These are phyloP conservation scores for Rhopilema esculentum DNA, from an alignment of 30 jellyfish, hydroid and myxozoan species.

Conservation along the genomic window DNA sequence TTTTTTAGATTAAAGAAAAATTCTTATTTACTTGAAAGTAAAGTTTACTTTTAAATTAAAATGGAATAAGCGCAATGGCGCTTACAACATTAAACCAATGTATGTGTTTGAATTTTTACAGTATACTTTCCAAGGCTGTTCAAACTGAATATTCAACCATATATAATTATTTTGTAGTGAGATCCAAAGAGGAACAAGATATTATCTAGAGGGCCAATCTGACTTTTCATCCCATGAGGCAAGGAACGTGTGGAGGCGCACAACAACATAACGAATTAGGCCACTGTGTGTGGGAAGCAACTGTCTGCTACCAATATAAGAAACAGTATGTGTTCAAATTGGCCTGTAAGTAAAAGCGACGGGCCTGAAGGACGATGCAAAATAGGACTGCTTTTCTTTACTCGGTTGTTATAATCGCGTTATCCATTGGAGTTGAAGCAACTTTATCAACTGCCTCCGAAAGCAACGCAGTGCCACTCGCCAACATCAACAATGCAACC, in stretches of 20 bases:
- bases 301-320: not conserved
- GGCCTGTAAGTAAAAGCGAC: slow-evolving; percentile 14
- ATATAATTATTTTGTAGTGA: too few species aligned
- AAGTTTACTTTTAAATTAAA: too few species aligned
- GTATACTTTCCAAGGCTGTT: too few species aligned
- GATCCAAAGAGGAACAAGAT: too few species aligned
- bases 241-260: not conserved
- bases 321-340: slow-evolving; percentile 17
- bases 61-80: too few species aligned
- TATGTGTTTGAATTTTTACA: too few species aligned
- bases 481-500: not conserved
- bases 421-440: not conserved
- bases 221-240: too few species aligned
- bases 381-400: slow-evolving; percentile 5
- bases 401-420: not conserved
- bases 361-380: slow-evolving; percentile 42
- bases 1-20: too few species aligned
- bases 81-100: too few species aligned
- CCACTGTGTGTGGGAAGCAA: slow-evolving; percentile 39
- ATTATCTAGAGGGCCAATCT: too few species aligned
- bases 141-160: too few species aligned
- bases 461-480: not conserved
- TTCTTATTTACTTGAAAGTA: too few species aligned
- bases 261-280: not conserved
- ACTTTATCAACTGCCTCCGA: not conserved